These are phyloP conservation scores for Neolamprologus toae DNA, from an alignment of 2,113 vertebrate species.

Conservation along the genomic window DNA sequence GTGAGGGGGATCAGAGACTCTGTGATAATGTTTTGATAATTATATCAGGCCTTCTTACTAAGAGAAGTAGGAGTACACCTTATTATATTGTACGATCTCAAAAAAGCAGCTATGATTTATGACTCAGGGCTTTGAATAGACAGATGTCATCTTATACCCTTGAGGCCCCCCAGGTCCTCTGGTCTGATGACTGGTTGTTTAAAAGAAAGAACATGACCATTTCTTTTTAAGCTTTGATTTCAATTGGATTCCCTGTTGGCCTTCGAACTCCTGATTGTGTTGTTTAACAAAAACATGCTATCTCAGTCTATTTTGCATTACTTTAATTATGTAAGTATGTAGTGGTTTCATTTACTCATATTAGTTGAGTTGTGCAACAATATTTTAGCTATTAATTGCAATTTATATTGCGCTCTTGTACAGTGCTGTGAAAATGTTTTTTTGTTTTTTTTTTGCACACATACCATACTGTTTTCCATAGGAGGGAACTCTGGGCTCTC, in stretches of 20 bases:
- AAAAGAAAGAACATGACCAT: background rate
- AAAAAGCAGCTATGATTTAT: background rate
- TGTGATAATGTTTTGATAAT: background rate
- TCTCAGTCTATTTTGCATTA: background rate
- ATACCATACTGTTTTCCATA: background rate
- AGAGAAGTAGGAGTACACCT: background rate
- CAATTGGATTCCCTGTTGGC: background rate
- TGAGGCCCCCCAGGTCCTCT: background rate
- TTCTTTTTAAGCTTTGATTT: background rate
- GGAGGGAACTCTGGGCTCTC: background rate
- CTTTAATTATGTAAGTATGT: background rate
- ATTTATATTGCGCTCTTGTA: background rate
- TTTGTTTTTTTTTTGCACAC: background rate
- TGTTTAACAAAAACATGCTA: background rate
- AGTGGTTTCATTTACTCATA: background rate
- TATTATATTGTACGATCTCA: background rate
- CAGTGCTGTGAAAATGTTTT: background rate
- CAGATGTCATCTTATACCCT: background rate
- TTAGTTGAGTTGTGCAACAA: background rate
- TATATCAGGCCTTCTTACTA: background rate
- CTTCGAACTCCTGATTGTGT: background rate
- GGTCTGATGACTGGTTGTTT: background rate
- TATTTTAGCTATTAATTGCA: background rate
- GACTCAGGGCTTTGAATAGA: background rate
- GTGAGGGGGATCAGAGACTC: background rate